These are phyloP conservation scores for Albula goreensis DNA, from an alignment of 2,113 vertebrate species.

Conservation along the genomic window DNA sequence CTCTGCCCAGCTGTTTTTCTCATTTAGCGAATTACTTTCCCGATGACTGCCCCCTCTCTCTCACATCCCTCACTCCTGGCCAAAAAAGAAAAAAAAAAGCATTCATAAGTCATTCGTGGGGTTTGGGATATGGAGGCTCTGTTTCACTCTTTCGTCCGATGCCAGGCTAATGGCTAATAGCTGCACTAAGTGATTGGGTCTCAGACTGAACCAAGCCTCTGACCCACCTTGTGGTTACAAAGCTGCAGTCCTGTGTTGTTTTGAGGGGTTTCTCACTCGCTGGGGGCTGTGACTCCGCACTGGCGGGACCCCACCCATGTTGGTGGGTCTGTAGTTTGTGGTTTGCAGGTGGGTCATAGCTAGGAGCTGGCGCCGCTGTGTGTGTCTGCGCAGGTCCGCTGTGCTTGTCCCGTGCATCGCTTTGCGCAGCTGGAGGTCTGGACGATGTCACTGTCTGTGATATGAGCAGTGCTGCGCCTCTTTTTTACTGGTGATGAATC, in stretches of 20 bases:
- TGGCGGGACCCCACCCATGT: slow-evolving; percentile 58
- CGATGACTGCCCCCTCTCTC: slow-evolving; percentile 36
- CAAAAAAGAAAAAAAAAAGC: slow-evolving; percentile 39
- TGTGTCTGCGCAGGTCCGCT: slow-evolving; percentile 29
- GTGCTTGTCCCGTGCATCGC: background rate
- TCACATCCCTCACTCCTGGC: slow-evolving; percentile 44
- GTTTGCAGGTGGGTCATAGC: slow-evolving; percentile 49
- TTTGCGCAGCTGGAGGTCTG: background rate
- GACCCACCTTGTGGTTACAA: slow-evolving; percentile 63
- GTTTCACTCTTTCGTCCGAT: slow-evolving; percentile 29
- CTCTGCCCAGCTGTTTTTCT: slow-evolving; percentile 69
- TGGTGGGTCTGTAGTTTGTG: slow-evolving; percentile 61
- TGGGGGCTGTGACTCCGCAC: slow-evolving; percentile 48
- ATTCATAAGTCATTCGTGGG: slow-evolving; percentile 32
- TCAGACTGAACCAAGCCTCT: slow-evolving; percentile 60
- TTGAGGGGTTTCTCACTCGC: slow-evolving; percentile 47
- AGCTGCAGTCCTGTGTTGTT: slow-evolving; percentile 51
- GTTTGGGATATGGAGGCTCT: slow-evolving; percentile 26
- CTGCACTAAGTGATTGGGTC: slow-evolving; percentile 33
- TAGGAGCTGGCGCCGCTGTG: slow-evolving; percentile 35
- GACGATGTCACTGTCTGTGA: no score
- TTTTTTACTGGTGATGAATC: background rate
- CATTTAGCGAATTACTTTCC: slow-evolving; percentile 59
- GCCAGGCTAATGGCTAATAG: slow-evolving; percentile 28
- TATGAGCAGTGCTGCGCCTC: background rate